Evolutionary conservation across 2,888 invertebrate genomes (phyloP).

Genomic region (Tigriopus californicus): DNA sequence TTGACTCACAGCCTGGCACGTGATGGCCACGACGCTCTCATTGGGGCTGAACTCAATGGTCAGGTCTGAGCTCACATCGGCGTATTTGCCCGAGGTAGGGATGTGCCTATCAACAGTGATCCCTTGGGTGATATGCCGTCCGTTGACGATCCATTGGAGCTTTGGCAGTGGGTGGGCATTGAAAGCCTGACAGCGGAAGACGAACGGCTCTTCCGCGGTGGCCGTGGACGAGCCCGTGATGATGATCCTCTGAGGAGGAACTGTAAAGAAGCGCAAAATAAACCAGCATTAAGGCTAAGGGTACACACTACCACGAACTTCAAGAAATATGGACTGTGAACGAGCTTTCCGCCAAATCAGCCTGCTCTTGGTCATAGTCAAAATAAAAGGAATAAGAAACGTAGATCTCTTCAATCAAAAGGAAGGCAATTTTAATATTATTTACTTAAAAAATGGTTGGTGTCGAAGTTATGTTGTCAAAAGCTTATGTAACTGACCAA

Average conservation of each 20-base stretch:
- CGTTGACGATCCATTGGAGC: slow-evolving; percentile 6
- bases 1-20: background rate
- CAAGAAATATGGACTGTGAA: no score
- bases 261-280: background rate
- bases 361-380: no score
- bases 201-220: background rate
- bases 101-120: background rate
- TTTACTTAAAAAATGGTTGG: no score
- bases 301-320: no score
- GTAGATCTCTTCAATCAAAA: no score
- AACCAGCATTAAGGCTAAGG: no score
- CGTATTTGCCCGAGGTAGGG: background rate
- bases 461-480: no score
- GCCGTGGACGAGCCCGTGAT: background rate
- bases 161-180: slow-evolving; percentile 1
- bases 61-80: background rate
- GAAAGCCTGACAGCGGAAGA: background rate
- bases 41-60: background rate
- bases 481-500: no score
- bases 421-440: no score
- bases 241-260: slow-evolving; percentile 3
- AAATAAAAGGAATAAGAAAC: no score
- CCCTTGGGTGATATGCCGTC: background rate
- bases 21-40: background rate
- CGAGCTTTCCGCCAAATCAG: no score